Conservation (phyloP, 2,113 vertebrate species). For the Brachypodius melanocephalos region DNA sequence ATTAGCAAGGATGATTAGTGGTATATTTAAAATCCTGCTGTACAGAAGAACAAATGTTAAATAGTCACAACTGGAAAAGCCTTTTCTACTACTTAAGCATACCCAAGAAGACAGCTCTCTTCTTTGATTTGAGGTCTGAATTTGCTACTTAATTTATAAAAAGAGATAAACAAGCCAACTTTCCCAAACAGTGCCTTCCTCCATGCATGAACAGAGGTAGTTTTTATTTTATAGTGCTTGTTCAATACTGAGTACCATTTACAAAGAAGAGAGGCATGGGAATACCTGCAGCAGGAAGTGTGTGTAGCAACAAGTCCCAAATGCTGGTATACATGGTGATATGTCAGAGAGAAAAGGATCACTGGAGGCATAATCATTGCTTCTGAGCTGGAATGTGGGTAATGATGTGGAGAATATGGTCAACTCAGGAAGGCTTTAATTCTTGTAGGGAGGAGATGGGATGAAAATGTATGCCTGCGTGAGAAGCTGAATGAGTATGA, state of each 20-base stretch:
- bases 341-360: background rate
- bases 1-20: background rate
- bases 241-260: background rate
- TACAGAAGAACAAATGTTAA: background rate
- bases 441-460: background rate
- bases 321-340: background rate
- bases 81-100: background rate
- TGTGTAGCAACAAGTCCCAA: background rate
- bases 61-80: background rate
- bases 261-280: accelerated
- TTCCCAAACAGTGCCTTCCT: background rate
- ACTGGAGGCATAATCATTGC: background rate
- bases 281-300: background rate
- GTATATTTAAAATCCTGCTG: background rate
- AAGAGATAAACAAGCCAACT: background rate
- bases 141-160: background rate
- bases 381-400: background rate
- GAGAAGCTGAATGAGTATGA: background rate
- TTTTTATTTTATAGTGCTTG: background rate
- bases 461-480: background rate
- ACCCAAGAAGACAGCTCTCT: background rate
- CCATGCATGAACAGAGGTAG: background rate
- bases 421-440: background rate
- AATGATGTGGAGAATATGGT: background rate
- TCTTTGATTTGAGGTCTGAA: background rate